A percentile compares a stretch with the other conserved stretches of the same genome.
phyloP scores from a whole-genome alignment of 2,797 vertebrate genomes.

The Pseudochirops cupreus region DNA sequence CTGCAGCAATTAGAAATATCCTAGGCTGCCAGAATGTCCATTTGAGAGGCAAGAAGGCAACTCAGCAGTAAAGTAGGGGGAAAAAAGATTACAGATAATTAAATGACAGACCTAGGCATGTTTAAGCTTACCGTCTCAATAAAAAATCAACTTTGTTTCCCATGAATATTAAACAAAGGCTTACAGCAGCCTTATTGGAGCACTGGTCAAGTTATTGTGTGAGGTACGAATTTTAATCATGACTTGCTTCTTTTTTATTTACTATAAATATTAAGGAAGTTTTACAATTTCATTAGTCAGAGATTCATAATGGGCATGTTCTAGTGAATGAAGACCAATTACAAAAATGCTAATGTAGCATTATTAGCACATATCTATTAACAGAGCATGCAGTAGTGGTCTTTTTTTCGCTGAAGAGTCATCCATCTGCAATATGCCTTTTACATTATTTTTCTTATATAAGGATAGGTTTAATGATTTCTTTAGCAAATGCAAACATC shows the following conservation, averaged over 20 bases:
- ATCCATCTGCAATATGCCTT: not conserved
- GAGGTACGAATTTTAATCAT: not conserved
- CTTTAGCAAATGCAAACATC: slow-evolving; percentile 34
- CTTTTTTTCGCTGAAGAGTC: not conserved
- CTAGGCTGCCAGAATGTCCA: not conserved
- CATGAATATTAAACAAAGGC: not conserved
- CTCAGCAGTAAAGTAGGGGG: not conserved
- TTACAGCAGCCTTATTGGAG: not conserved
- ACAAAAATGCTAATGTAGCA: slow-evolving; percentile 6
- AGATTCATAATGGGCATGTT: slow-evolving; percentile 22
- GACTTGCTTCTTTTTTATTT: not conserved
- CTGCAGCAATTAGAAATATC: not conserved
- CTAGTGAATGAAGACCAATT: slow-evolving; percentile 24
- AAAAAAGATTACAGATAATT: not conserved
- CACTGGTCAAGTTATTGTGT: not conserved
- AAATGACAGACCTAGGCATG: not conserved
- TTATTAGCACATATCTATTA: slow-evolving; percentile 3
- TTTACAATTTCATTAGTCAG: not conserved
- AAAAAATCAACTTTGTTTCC: not conserved
- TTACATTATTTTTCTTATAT: not conserved
- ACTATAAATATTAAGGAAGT: not conserved
- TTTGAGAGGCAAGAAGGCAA: not conserved
- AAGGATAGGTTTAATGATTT: slow-evolving; percentile 30
- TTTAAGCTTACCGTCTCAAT: not conserved
- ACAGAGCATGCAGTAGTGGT: not conserved